Base-by-base conservation (phyloP, 1,140 invertebrate genomes). In the Papilio polyxenes region DNA sequence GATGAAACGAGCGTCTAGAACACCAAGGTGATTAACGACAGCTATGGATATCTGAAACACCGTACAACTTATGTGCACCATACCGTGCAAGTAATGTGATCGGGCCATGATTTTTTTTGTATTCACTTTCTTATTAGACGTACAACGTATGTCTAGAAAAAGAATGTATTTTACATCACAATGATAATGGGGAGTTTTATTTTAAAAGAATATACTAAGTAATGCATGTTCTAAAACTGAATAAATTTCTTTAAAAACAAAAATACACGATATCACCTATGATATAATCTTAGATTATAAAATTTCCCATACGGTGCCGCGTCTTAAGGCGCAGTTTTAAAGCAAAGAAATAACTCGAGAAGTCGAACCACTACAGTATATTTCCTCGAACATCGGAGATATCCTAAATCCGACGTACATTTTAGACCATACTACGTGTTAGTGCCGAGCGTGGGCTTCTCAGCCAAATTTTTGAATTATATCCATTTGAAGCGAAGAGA, bases 391-490 rank as follows among this genome's bases (percentile, higher is more conserved):
- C 86, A 87, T 88, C 79, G 86, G 83, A 90, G 90, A 90, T 89
- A 90, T 80, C 88, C 88, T 89, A 90, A 90, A 90, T 91, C 88
- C 86, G 85, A 89, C 88, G 82, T 88, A 90, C 85, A 89, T 87
- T 89, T 85, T 85, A 85, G 87, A 88, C 87, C 87, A 91, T 89
- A 89, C 89, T 89, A 90, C 87, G 88, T 85, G 88, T 90, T 90
- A 88, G 85, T 88, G 85, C 86, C 82, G 83, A 84, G 82, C 86
- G 86, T 88, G 82, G 87, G 86, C 82, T 87, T 31, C 82, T 84
- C 85, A 88, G 90, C 90, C 91, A 92, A 91, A 92, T 92, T 92
- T 92, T 92, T 92, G 90, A 93, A 86, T 92, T 92, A 91, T 89
- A 83, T 82, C 86, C 87, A 86, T 91, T 90, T 86, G 91, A 90